Conservation (phyloP, 2,113 vertebrate genomes). For the Sceloporus tristichus region DNA sequence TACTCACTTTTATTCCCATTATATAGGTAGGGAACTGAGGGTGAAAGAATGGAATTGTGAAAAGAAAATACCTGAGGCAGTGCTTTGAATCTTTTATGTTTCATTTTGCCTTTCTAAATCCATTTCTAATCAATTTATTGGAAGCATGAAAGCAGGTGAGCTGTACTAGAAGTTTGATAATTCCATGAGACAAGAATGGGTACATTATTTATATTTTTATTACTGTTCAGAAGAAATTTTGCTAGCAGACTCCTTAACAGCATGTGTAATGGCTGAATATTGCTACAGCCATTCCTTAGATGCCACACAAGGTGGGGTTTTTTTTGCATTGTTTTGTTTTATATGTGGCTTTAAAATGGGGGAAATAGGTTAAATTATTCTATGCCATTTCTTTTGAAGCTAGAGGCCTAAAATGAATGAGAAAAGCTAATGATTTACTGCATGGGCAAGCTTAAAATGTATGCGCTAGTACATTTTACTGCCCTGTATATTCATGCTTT, state of each 20-base stretch:
- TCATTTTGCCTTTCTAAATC: conserved; percentile 28
- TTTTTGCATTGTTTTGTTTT: conserved; percentile 44
- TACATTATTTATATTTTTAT: conserved; percentile 57
- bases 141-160: conserved; percentile 34
- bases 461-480: conserved; percentile 70
- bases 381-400: conserved; percentile 63
- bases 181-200: conserved; percentile 40
- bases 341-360: conserved; percentile 49
- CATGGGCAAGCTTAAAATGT: conserved; percentile 60
- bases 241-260: conserved; percentile 11
- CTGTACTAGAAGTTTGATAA: conserved; percentile 40
- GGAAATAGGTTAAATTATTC: conserved; percentile 60
- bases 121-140: conserved; percentile 53
- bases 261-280: conserved; percentile 17
- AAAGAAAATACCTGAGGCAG: neutral
- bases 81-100: conserved; percentile 17
- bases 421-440: conserved; percentile 69
- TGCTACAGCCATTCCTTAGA: conserved; percentile 40
- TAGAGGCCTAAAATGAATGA: conserved; percentile 67
- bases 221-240: conserved; percentile 28
- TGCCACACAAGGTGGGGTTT: conserved; percentile 28
- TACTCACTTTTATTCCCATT: neutral
- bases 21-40: neutral
- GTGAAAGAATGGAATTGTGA: neutral
- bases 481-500: conserved; percentile 42